These are phyloP conservation scores for Diplodus puntazzo DNA, from an alignment of 2,797 vertebrate species.

Conservation along the genomic window DNA sequence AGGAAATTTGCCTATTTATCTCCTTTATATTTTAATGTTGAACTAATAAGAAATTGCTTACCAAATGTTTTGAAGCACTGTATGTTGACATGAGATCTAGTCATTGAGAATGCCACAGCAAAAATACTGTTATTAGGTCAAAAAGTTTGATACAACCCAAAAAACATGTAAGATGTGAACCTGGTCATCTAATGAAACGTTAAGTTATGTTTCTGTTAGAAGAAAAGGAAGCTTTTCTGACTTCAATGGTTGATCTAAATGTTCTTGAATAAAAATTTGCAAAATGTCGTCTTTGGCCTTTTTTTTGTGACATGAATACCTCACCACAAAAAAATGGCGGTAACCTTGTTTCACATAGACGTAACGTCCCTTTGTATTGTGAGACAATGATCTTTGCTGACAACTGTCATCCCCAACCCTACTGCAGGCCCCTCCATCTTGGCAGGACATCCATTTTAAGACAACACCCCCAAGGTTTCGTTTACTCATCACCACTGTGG, in stretches of 20 bases:
- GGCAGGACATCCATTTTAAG: not conserved
- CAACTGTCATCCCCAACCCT: not conserved
- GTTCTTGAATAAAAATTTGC: conserved; percentile 86
- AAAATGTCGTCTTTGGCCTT: conserved; percentile 60
- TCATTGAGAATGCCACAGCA: conserved; percentile 72
- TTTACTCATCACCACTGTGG: accelerated
- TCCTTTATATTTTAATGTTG: conserved; percentile 74
- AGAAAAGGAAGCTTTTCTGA: conserved; percentile 80
- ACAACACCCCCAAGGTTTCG: not conserved
- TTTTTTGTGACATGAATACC: not conserved
- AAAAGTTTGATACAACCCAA: conserved; percentile 70
- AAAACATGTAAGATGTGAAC: conserved; percentile 77
- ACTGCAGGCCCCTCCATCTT: not conserved
- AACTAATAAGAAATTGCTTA: conserved; percentile 75
- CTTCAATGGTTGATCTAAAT: conserved; percentile 81
- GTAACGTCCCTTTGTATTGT: too few species aligned
- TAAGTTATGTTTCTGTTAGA: conserved; percentile 83
- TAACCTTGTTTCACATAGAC: too few species aligned
- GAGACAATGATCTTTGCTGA: not conserved
- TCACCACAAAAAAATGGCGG: not conserved
- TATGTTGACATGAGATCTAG: conserved; percentile 69
- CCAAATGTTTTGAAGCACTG: conserved; percentile 83
- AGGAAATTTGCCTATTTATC: conserved; percentile 59
- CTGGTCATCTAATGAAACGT: conserved; percentile 70
- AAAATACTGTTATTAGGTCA: conserved; percentile 70